These are phyloP conservation scores for Lepidocyrtoides sp. DNA, from an alignment of 2,888 invertebrate species.

Conservation along the genomic window DNA sequence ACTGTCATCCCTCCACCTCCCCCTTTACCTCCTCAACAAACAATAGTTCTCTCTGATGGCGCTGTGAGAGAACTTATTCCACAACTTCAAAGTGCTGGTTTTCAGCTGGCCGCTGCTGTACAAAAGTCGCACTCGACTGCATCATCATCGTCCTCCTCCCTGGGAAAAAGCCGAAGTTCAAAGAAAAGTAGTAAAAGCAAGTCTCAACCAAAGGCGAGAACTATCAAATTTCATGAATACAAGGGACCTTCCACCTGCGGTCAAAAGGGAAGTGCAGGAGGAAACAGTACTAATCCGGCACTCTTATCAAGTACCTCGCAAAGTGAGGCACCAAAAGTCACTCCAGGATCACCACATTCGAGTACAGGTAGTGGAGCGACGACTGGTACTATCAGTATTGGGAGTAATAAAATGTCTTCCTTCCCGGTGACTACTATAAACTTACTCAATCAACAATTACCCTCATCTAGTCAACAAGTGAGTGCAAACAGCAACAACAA, in stretches of 20 bases:
- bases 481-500: slow-evolving; percentile 66
- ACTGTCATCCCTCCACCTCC: slow-evolving; percentile 81
- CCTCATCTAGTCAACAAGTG: slow-evolving; percentile 71
- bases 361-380: not conserved
- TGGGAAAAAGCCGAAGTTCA: slow-evolving; percentile 87
- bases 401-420: slow-evolving; percentile 64
- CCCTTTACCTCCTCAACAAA: slow-evolving; percentile 75
- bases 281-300: too few relatives aligned
- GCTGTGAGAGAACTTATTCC: slow-evolving; percentile 74
- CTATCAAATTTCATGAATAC: slow-evolving; percentile 99
- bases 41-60: slow-evolving; percentile 71
- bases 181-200: slow-evolving; percentile 89
- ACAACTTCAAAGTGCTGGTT: slow-evolving; percentile 79
- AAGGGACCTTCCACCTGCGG: slow-evolving; percentile 97
- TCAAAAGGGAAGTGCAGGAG: slow-evolving; percentile 87
- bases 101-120: slow-evolving; percentile 64
- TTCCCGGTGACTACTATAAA: slow-evolving; percentile 66
- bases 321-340: slow-evolving; percentile 65
- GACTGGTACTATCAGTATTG: slow-evolving; percentile 21
- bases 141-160: slow-evolving; percentile 85
- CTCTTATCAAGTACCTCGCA: too few relatives aligned
- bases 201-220: slow-evolving; percentile 93
- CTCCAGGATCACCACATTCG: not conserved
- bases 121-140: slow-evolving; percentile 86
- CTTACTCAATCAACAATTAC: slow-evolving; percentile 70